These are phyloP conservation scores for Brachyrhaphis roseni DNA, from an alignment of 2,797 vertebrate genomes.

Conservation along the genomic window DNA sequence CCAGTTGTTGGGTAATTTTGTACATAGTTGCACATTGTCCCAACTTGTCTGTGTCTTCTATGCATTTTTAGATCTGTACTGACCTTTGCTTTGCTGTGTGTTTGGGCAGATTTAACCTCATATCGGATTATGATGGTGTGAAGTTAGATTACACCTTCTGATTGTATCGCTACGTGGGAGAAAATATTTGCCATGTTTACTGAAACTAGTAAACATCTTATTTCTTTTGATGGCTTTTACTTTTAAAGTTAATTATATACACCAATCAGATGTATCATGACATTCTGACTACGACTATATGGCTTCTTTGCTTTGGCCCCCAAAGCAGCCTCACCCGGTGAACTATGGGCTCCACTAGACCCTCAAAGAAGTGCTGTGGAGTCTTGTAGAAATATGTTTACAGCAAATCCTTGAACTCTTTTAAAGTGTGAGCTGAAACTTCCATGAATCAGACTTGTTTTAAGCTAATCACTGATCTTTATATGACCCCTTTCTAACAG, in stretches of 20 bases:
- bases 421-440: not conserved
- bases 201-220: too few relatives aligned
- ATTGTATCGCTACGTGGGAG: not conserved
- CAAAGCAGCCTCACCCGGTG: not conserved
- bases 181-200: not conserved
- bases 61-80: not conserved
- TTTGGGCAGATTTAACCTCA: not conserved
- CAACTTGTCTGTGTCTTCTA: not conserved
- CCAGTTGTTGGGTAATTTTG: constrained; percentile 28
- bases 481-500: not conserved
- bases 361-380: not conserved
- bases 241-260: not conserved
- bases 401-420: not conserved
- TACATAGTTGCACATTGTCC: not conserved
- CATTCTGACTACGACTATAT: not conserved
- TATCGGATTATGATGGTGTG: not conserved
- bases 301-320: not conserved
- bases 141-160: not conserved
- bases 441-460: not conserved
- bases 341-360: not conserved
- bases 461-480: not conserved
- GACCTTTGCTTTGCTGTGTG: not conserved
- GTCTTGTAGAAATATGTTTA: not conserved
- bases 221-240: not conserved
- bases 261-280: not conserved